phyloP scores from a whole-genome alignment of 2,113 vertebrate species.

The Ptychochromis oligacanthus region DNA sequence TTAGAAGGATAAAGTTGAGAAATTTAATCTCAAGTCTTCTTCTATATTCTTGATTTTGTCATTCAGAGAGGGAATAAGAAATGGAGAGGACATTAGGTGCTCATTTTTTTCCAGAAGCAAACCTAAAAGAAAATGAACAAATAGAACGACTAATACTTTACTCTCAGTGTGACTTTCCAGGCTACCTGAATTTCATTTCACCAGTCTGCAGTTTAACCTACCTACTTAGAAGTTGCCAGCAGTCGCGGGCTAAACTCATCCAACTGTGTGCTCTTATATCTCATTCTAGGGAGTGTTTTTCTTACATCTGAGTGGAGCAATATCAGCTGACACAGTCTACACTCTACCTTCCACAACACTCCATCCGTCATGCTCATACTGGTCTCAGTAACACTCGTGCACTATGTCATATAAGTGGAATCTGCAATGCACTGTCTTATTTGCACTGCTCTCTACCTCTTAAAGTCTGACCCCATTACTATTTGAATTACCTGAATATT shows the following conservation, averaged over 20 bases:
- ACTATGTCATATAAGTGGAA: slow-evolving; percentile 64
- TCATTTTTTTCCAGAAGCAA: not conserved
- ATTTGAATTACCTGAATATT: not conserved
- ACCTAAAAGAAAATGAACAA: not conserved
- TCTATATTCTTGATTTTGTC: not conserved
- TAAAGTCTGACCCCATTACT: not conserved
- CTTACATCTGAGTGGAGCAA: slow-evolving; percentile 50
- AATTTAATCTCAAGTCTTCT: not conserved
- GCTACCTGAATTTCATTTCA: not conserved
- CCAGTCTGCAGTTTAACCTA: slow-evolving; percentile 22
- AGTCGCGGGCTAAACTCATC: slow-evolving; percentile 51
- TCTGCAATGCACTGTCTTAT: slow-evolving; percentile 22
- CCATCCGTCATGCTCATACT: slow-evolving; percentile 43
- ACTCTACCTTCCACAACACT: slow-evolving; percentile 60
- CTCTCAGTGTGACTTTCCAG: slow-evolving; percentile 2
- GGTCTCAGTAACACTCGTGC: slow-evolving; percentile 52
- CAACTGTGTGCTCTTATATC: slow-evolving; percentile 33
- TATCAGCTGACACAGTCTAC: slow-evolving; percentile 63
- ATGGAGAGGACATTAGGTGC: accelerated
- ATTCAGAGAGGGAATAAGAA: not conserved
- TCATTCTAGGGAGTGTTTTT: slow-evolving; percentile 61
- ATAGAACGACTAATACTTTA: not conserved
- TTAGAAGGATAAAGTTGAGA: not conserved
- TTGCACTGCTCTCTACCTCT: not conserved
- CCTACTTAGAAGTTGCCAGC: slow-evolving; percentile 9